Conservation (phyloP, 1,140 invertebrate genomes). For the Drosophila novamexicana region DNA sequence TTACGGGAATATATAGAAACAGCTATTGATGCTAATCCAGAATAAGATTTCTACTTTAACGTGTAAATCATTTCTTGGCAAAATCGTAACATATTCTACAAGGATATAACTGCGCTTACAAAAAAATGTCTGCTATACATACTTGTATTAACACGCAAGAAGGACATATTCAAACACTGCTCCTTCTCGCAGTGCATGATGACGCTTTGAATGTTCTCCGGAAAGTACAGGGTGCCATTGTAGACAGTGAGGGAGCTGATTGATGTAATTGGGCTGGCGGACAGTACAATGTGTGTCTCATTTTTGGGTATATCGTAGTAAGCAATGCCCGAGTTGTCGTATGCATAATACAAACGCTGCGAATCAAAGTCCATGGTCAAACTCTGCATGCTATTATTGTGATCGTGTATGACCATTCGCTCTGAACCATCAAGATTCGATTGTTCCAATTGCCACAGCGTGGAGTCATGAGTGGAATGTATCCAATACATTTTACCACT, state of each 20-base stretch:
- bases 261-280: slow-evolving; percentile 70
- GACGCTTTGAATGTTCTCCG: slow-evolving; percentile 77
- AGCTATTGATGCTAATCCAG: too few relatives aligned
- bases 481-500: slow-evolving; percentile 88
- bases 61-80: too few relatives aligned
- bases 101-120: too few relatives aligned
- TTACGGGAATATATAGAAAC: too few relatives aligned
- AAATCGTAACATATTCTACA: too few relatives aligned
- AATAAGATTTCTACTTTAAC: too few relatives aligned
- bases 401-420: slow-evolving; percentile 58
- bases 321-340: slow-evolving; percentile 87
- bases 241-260: slow-evolving; percentile 80
- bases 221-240: slow-evolving; percentile 79
- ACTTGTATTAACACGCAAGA: slow-evolving; percentile 86
- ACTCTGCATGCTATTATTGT: slow-evolving; percentile 84
- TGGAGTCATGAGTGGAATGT: slow-evolving; percentile 79
- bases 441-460: slow-evolving; percentile 86
- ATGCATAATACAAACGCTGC: slow-evolving; percentile 90
- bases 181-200: slow-evolving; percentile 83
- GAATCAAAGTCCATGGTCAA: slow-evolving; percentile 87
- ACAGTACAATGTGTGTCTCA: slow-evolving; percentile 72
- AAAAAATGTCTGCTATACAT: slow-evolving; percentile 1
- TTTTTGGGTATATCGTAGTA: slow-evolving; percentile 87
- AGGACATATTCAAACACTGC: slow-evolving; percentile 66
- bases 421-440: slow-evolving; percentile 88